phyloP scores from a whole-genome alignment of 2,888 invertebrate species.

The Caenorhabditis sp. region DNA sequence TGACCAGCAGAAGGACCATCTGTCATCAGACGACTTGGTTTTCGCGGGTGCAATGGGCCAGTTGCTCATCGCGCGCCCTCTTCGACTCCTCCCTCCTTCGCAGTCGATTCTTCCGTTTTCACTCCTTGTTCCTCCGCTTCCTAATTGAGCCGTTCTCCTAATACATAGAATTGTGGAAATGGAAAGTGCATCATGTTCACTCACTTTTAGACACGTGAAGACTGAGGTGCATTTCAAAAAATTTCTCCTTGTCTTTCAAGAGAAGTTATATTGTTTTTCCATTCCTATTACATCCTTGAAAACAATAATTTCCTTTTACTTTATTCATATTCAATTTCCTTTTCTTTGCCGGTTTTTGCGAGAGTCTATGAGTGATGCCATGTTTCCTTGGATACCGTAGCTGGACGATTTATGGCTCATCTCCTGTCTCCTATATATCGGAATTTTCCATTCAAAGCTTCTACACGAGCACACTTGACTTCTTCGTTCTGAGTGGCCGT shows the following conservation, averaged over 20 bases:
- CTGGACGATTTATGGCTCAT: slow-evolving; percentile 40
- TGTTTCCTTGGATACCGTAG: slow-evolving; percentile 56
- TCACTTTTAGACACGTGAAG: too few species aligned
- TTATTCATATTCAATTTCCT: neutral
- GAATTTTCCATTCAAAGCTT: neutral
- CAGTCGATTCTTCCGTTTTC: slow-evolving; percentile 17
- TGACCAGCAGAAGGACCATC: slow-evolving; percentile 54
- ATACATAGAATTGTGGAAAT: too few species aligned
- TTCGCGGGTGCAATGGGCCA: slow-evolving; percentile 41
- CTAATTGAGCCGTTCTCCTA: neutral
- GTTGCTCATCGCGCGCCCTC: slow-evolving; percentile 50
- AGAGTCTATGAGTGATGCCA: slow-evolving; percentile 6
- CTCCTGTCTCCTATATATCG: slow-evolving; percentile 3
- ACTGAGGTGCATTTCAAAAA: too few species aligned
- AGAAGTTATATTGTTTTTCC: too few species aligned
- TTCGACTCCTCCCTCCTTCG: slow-evolving; percentile 38
- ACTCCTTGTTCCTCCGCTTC: neutral
- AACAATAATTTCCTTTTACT: too few species aligned
- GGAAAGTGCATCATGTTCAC: too few species aligned
- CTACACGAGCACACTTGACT: too few species aligned
- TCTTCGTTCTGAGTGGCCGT: neutral
- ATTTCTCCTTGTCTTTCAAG: too few species aligned
- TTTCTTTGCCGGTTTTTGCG: neutral
- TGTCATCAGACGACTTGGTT: slow-evolving; percentile 61
- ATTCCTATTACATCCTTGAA: too few species aligned